Evolutionary conservation across 2,797 vertebrate genomes (phyloP).

Genomic region (Pseudochromis fuscus): DNA sequence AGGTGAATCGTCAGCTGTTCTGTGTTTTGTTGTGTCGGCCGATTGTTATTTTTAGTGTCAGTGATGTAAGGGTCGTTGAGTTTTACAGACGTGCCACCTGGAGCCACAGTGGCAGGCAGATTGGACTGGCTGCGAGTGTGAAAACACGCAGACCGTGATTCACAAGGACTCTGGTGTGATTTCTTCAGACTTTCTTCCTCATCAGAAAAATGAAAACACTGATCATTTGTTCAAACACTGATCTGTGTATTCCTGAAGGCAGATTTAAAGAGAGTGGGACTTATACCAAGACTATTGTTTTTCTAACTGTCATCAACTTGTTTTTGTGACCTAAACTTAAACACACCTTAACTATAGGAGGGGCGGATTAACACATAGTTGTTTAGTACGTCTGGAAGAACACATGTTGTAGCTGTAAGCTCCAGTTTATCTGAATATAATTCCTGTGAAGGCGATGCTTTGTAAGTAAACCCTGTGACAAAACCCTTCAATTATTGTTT

Average conservation of each 20-base stretch:
- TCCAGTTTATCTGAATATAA: background rate
- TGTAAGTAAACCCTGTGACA: background rate
- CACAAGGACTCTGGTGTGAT: background rate
- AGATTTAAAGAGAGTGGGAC: background rate
- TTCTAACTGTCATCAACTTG: background rate
- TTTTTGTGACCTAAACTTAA: background rate
- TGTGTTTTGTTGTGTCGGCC: slow-evolving; percentile 31
- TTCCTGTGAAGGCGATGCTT: background rate
- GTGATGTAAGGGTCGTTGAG: slow-evolving; percentile 63
- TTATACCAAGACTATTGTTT: background rate
- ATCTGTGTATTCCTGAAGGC: slow-evolving; percentile 15
- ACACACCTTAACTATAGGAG: no score
- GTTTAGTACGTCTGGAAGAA: background rate
- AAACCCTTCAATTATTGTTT: no score
- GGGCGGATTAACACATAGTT: background rate
- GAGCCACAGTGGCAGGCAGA: slow-evolving; percentile 59
- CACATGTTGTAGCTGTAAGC: background rate
- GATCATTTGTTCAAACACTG: background rate
- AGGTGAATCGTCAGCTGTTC: slow-evolving; percentile 69
- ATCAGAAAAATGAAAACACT: slow-evolving; percentile 5
- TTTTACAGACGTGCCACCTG: slow-evolving; percentile 72
- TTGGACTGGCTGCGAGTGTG: slow-evolving; percentile 34
- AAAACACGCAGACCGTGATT: slow-evolving; percentile 40
- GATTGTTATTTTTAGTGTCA: slow-evolving; percentile 70
- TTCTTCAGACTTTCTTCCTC: slow-evolving; percentile 8